Evolutionary conservation across 2,888 invertebrate species (phyloP), one percentile per base, ranked within the genome.

Genomic region (Pegoplata infirma): DNA sequence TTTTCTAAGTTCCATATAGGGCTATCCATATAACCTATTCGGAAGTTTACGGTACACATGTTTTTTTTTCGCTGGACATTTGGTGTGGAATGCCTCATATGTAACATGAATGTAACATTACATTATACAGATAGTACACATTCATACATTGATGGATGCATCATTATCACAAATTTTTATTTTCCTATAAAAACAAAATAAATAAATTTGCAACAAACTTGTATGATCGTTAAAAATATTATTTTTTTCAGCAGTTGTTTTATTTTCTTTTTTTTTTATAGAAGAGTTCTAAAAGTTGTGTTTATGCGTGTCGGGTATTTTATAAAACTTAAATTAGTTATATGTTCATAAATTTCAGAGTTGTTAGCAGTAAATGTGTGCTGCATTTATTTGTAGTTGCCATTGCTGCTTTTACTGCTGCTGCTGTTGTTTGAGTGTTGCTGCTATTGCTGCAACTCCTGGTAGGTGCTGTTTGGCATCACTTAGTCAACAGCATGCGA

Each of bases 291-390:
- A 81, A 80, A 82, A 81, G 76, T 76, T 81, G 82, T 82, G 81
- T 82, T 82, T 82, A 82, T 82, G 82, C 82, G 81, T 81, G 81
- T 82, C 81, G 81, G 80, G 80, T 81, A 81, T 81, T 81, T 82
- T 81, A 81, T 82, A 82, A 80, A 82, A 82, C 81, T 82, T 78
- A 80, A 82, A 82, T 82, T 82, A 82, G 81, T 82, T 82, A 53
- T 53, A 73, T 77, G 63, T 73, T 63, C 51, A 73, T 68, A 77
- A 73, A 73, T 64, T 58, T 67, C 49, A 17, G 14, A 47, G 69
- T 61, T 59, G 69, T 61, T 63, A 25, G 63, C 63, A 61, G 40
- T 58, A 59, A 71, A n/a, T n/a, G n/a, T 63, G 73, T 80, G 80
- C 68, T n/a, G 53, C 44, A 44, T 21, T 51, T 21, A 36, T 40